Conservation (phyloP, 2,113 vertebrate genomes). For the Upupa epops region DNA sequence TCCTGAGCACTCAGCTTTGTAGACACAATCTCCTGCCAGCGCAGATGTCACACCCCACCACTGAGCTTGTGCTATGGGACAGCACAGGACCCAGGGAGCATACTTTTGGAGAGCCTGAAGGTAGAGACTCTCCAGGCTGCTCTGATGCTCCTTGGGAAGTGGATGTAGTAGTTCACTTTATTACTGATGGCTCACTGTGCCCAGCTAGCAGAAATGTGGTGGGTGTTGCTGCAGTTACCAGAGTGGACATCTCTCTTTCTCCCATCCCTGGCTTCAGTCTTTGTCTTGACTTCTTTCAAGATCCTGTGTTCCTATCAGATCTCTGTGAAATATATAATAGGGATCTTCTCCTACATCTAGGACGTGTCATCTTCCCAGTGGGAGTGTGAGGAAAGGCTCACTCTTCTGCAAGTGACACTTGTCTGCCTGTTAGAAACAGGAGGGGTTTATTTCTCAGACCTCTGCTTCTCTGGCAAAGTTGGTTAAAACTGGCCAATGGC, state of each 20-base stretch:
- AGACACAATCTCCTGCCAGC: not conserved
- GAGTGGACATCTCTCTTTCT: not conserved
- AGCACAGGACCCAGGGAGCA: not conserved
- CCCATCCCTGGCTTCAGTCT: not conserved
- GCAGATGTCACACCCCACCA: not conserved
- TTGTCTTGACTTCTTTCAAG: not conserved
- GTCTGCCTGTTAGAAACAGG: not conserved
- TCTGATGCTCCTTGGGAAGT: not conserved
- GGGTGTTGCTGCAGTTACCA: not conserved
- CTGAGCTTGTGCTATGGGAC: not conserved
- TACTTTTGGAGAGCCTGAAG: not conserved
- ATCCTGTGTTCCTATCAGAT: not conserved
- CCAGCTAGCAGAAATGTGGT: not conserved
- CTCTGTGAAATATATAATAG: not conserved
- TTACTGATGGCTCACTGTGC: not conserved
- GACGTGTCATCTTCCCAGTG: not conserved
- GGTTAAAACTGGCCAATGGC: conserved; percentile 27
- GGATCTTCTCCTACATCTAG: not conserved
- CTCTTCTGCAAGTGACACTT: not conserved
- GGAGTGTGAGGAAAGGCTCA: not conserved
- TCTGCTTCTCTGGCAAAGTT: conserved; percentile 24
- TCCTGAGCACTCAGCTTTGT: conserved; percentile 31
- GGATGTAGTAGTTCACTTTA: not conserved
- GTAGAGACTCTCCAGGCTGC: not conserved
- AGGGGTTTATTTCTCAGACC: not conserved